Evolutionary conservation across 1,140 invertebrate genomes (phyloP), one percentile per base, ranked within the genome.

Genomic region (Riptortus pedestris): DNA sequence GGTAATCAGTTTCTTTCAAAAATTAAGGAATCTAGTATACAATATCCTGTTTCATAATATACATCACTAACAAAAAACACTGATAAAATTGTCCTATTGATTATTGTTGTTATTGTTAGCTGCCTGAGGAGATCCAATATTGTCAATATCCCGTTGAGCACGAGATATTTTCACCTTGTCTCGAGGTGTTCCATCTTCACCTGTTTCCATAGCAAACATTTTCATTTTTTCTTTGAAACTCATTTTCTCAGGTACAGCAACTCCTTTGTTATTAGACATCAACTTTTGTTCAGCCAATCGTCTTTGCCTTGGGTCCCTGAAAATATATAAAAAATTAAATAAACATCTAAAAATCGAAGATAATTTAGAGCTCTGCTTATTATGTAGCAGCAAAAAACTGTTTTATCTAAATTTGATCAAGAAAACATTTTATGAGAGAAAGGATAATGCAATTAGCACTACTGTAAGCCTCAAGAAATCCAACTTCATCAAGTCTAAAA

Each of bases 181-280:
- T 74, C 89, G 87, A 47, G 90, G 90, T 14, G 90, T 91, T 67
- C 85, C 83, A 69, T 84, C 80, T 74, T 94, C 90, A 26, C 91
- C 91, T 0, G 89, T 89, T 76, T 93, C 91, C 77, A 92, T 85
- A 14, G 91, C 92, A 78, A 96, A 96, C 90, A 95, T 93, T 75
- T 93, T 93, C 91, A 96, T 95, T 76, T 96, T 96, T 73, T 95
- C 92, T 73, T 92, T 91, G 73, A 96, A 95, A 60, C 87, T 89
- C 11, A 96, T 77, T 71, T 93, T 93, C 73, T 94, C 91, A 0
- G 91, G 91, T 60, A 91, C 84, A 7, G 87, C 83, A 63, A 77
- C 72, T 71, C 78, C 73, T 76, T 83, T 79, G 18, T 48, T 51
- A 33, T 66, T 66, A 75, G 79, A 70, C 68, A 82, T 80, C 65